phyloP scores from a whole-genome alignment of 2,888 invertebrate genomes.

The Papilio protenor region DNA sequence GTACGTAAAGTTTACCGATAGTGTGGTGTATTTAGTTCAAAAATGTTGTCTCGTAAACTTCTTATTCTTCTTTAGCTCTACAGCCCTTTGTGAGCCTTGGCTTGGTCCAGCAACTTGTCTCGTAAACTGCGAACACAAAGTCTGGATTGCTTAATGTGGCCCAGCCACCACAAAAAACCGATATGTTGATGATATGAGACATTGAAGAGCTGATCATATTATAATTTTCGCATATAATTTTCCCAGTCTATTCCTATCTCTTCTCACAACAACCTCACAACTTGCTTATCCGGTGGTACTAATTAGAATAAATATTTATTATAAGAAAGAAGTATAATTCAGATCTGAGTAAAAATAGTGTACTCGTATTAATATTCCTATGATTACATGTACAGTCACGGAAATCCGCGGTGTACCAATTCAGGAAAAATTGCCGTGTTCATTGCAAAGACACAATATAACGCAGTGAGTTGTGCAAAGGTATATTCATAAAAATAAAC shows the following conservation, averaged over 20 bases:
- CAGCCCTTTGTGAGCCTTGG: too few species aligned
- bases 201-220: not conserved
- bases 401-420: too few species aligned
- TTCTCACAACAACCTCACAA: not conserved
- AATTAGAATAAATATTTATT: not conserved
- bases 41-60: too few species aligned
- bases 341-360: not conserved
- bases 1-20: not conserved
- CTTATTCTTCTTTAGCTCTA: too few species aligned
- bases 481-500: not conserved
- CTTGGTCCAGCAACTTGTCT: too few species aligned
- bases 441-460: too few species aligned
- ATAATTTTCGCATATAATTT: not conserved
- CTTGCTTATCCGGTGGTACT: not conserved
- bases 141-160: too few species aligned
- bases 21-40: too few species aligned
- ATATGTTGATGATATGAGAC: too few species aligned
- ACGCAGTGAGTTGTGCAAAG: not conserved
- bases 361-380: not conserved
- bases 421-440: too few species aligned
- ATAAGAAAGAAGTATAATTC: too few species aligned
- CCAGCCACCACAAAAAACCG: too few species aligned
- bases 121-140: not conserved
- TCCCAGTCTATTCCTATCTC: not conserved
- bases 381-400: not conserved